phyloP scores from a whole-genome alignment of 2,888 invertebrate genomes.

The Chymomyza caudatula region DNA sequence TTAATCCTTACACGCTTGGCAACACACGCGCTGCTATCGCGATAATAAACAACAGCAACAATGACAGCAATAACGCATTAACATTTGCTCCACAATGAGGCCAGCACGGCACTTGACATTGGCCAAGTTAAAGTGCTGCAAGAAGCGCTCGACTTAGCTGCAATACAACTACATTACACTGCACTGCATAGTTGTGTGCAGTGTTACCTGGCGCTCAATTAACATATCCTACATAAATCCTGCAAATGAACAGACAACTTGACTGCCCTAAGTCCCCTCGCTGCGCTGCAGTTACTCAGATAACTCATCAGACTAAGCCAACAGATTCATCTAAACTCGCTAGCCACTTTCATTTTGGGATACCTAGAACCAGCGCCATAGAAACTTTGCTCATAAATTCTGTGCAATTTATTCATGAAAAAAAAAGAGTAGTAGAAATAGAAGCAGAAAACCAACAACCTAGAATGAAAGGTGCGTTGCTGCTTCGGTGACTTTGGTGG shows the following conservation, averaged over 20 bases:
- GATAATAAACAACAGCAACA: constrained; percentile 39
- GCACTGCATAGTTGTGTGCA: not conserved
- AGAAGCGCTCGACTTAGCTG: too few relatives aligned
- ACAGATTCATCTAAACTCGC: constrained; percentile 69
- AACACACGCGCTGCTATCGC: constrained; percentile 50
- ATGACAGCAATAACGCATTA: constrained; percentile 14
- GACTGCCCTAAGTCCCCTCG: constrained; percentile 10
- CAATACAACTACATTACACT: not conserved
- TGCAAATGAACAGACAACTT: constrained; percentile 40
- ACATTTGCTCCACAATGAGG: constrained; percentile 3
- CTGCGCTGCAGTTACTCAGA: constrained; percentile 56
- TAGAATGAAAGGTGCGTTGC: constrained; percentile 56
- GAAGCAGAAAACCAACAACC: constrained; percentile 3
- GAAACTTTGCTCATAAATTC: constrained; percentile 69
- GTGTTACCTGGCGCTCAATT: constrained; percentile 41
- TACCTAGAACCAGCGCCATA: constrained; percentile 14
- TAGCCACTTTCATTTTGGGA: constrained; percentile 63
- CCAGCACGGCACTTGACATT: constrained; percentile 1
- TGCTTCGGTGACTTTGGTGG: constrained; percentile 47
- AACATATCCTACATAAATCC: constrained; percentile 64
- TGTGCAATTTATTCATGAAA: constrained; percentile 69
- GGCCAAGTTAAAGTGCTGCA: not conserved
- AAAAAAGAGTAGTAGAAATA: constrained; percentile 30
- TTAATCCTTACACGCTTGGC: constrained; percentile 62
- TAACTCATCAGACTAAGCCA: constrained; percentile 70